Base-by-base conservation (phyloP, 2,113 vertebrate genomes). In the Acrocephalus kingi region DNA sequence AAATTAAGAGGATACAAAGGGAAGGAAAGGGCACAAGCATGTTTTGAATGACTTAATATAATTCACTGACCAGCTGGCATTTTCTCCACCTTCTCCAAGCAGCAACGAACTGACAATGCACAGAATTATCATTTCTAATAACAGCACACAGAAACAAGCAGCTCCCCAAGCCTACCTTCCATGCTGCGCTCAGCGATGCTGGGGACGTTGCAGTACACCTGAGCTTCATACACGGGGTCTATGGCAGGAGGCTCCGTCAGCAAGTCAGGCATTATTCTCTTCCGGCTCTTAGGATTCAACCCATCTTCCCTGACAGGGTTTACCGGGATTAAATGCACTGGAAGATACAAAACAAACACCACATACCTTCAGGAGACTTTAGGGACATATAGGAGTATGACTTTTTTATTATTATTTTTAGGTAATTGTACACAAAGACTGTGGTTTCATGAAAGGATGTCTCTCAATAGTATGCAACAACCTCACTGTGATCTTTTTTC, bases 171-270 rank as follows among this genome's bases (percentile, higher is more conserved):
- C 97, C 97, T 96, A 99, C 99, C 99, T 98, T 99, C 99, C 98
- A 99, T 99, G 94, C 98, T 99, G 87, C 97, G 99, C 64, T 99
- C 99, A 1, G 98, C 98, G 90, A 97, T 94, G 56, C 97, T 99
- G 16, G 99, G 99, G 48, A 98, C 95, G 66, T 99, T 99, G 97
- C 99, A 99, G 97, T 99, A 99, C 69, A 98, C 90, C 2, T 96
- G 98, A 21, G 99, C 98, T 95, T 99, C 99, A 7, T 98, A 97
- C 37, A 99, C 18, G 0, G 99, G 99, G 95, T 99, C 98, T 19
- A 97, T 96, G 18, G 97, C 97, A 6, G 98, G 98, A 22, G 98
- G 97, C 74, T 99, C 98, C 0, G 98, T 99, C 96, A 98, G 98
- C 7, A 98, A 96, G 80, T 98, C 98, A 0, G 98, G 98, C 97